Base-by-base conservation (phyloP, 2,888 invertebrate genomes). In the Lysandra coridon region DNA sequence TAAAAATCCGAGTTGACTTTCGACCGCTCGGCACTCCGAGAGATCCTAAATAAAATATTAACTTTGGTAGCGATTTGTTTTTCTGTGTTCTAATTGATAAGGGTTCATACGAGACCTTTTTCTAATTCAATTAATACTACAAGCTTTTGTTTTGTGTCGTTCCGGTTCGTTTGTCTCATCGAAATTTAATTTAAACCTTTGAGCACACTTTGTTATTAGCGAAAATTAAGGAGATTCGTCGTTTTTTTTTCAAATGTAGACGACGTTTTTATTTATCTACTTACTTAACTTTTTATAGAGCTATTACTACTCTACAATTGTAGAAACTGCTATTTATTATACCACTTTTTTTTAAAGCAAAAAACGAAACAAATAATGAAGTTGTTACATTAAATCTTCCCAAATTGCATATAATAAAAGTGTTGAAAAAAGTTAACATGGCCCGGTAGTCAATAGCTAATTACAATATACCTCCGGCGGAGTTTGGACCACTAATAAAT, bases 1-100 rank as follows among this genome's bases (percentile, higher is more conserved):
- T 93, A 92, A 94, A 94, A 94, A 93, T 90, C 92, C 86, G 93
- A 93, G 93, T 92, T 91, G 91, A 93, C 92, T 93, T 92, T 87
- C 83, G 84, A 83, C 86, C 86, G 88, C 84, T 85, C 85, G 74
- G 84, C 86, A 85, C 83, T 83, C 85, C 84, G 83, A 79, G 17
- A 33, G 69, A 82, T 82, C 83, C 88, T 88, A 90, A 91, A 93
- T 93, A 91, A 93, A 93, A 92, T 91, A 93, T 93, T 90, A 88
- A 88, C 87, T 84, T 84, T 83, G 85, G 86, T 85, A 85, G 83
- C 86, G 87, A 89, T 90, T 90, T 89, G 89, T 90, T 90, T 90
- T 87, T 84, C 81, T 81, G 82, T 86, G 85, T 84, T 88, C 89
- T 92, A 93, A 93, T 93, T 92, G 93, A 92, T 90, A 88, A 88